A percentile compares a stretch with the other conserved stretches of the same genome.
Evolutionary conservation across 2,888 invertebrate genomes (phyloP).

Genomic region (Parascotia fuliginaria): DNA sequence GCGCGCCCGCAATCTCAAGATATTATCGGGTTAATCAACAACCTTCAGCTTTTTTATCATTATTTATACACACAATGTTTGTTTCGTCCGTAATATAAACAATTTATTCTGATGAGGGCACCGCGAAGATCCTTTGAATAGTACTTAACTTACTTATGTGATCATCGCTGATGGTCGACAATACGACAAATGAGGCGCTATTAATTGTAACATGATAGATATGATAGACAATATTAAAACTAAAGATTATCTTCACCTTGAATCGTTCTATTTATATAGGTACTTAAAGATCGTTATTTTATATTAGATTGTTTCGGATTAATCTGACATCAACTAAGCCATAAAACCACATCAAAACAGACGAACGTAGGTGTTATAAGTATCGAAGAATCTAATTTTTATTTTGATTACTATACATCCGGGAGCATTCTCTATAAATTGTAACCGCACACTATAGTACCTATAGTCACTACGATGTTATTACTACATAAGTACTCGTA

Average conservation of each 20-base stretch:
- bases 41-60: slow-evolving; percentile 48
- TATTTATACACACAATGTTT: slow-evolving; percentile 47
- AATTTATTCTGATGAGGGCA: not conserved
- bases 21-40: slow-evolving; percentile 67
- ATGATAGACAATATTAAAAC: slow-evolving; percentile 7
- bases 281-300: slow-evolving; percentile 37
- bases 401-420: slow-evolving; percentile 39
- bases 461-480: no score
- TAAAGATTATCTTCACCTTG: slow-evolving; percentile 27
- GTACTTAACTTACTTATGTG: not conserved
- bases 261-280: slow-evolving; percentile 21
- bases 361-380: slow-evolving; percentile 38
- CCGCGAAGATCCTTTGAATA: not conserved
- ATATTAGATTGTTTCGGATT: slow-evolving; percentile 37
- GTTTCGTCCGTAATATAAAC: slow-evolving; percentile 1
- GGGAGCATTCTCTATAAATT: slow-evolving; percentile 37
- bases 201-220: slow-evolving; percentile 12
- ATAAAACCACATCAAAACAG: slow-evolving; percentile 33
- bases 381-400: slow-evolving; percentile 36
- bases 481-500: no score
- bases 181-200: slow-evolving; percentile 25
- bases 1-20: slow-evolving; percentile 61
- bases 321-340: slow-evolving; percentile 30
- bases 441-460: slow-evolving; percentile 30
- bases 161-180: slow-evolving; percentile 17